Conservation (phyloP, 2,888 invertebrate genomes). For the Drosophila niveifrons region DNA sequence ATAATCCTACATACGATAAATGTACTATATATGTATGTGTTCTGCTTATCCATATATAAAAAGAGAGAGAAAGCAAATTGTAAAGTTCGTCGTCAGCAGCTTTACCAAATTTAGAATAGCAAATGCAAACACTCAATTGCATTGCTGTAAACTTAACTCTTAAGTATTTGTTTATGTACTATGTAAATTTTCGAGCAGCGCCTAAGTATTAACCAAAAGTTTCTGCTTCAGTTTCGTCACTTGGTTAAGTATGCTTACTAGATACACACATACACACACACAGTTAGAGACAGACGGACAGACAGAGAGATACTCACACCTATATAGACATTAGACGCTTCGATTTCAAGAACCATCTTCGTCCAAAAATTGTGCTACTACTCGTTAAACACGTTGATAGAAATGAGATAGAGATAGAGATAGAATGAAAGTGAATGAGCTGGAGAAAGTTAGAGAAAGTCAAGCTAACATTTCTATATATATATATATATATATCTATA, state of each 20-base stretch:
- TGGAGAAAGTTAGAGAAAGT: slow-evolving; percentile 33
- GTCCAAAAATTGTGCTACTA: slow-evolving; percentile 77
- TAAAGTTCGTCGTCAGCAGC: slow-evolving; percentile 12
- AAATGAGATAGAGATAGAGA: slow-evolving; percentile 41
- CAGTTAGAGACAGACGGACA: slow-evolving; percentile 1
- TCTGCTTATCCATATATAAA: slow-evolving; percentile 12
- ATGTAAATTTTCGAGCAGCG: slow-evolving; percentile 47
- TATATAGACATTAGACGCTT: slow-evolving; percentile 62
- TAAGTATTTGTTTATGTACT: slow-evolving; percentile 32
- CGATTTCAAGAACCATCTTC: slow-evolving; percentile 77
- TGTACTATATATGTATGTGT: slow-evolving; percentile 1
- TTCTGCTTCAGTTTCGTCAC: slow-evolving; percentile 14
- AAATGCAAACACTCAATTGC: slow-evolving; percentile 7
- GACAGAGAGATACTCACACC: slow-evolving; percentile 17
- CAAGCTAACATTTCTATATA: slow-evolving; percentile 39
- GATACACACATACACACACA: slow-evolving; percentile 10
- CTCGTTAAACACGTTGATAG: slow-evolving; percentile 73
- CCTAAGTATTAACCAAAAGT: slow-evolving; percentile 28
- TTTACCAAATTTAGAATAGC: slow-evolving; percentile 13
- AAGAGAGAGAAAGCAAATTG: slow-evolving; percentile 20
- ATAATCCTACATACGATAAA: slow-evolving; percentile 3
- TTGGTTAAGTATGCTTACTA: slow-evolving; percentile 28
- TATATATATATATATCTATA: slow-evolving; percentile 37
- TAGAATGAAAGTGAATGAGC: slow-evolving; percentile 24
- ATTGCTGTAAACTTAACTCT: slow-evolving; percentile 14